Conservation (phyloP, 2,113 vertebrate species). For the Hystrix cristata region DNA sequence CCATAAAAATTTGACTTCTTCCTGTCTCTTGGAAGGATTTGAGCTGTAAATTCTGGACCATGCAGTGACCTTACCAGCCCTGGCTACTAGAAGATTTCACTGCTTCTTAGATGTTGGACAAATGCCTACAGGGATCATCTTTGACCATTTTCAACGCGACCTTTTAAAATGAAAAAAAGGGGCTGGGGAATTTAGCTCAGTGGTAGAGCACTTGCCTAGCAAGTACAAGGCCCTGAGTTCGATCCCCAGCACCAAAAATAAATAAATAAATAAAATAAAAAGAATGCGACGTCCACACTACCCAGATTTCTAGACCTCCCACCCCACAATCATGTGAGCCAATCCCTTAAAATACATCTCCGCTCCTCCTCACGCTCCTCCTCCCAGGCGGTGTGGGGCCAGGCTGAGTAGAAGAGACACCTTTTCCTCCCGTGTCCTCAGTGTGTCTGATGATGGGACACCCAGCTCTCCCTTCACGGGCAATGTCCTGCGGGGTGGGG, state of each 20-base stretch:
- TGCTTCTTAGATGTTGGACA: not conserved
- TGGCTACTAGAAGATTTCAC: not conserved
- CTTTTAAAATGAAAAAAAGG: not conserved
- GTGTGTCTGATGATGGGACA: not conserved
- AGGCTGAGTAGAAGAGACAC: not conserved
- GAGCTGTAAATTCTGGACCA: not conserved
- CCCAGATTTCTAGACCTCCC: not conserved
- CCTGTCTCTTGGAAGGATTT: not conserved
- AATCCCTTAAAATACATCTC: not conserved
- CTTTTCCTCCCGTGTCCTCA: not conserved
- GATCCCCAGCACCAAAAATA: not conserved
- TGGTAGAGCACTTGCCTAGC: too few relatives aligned
- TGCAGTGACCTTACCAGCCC: not conserved
- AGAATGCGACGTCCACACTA: not conserved
- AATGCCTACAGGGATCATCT: not conserved
- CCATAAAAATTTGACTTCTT: not conserved
- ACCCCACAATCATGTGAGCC: not conserved
- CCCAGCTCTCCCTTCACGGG: not conserved
- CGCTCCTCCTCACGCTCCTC: not conserved
- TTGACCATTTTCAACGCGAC: not conserved
- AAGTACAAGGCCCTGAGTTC: too few relatives aligned
- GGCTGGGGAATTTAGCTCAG: too few relatives aligned
- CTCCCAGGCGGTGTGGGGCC: not conserved
- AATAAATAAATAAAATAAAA: not conserved
- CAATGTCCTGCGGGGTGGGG: not conserved